A percentile compares a stretch with the other conserved stretches of the same genome.
phyloP scores from a whole-genome alignment of 2,797 vertebrate genomes.

The Vespertilio murinus region DNA sequence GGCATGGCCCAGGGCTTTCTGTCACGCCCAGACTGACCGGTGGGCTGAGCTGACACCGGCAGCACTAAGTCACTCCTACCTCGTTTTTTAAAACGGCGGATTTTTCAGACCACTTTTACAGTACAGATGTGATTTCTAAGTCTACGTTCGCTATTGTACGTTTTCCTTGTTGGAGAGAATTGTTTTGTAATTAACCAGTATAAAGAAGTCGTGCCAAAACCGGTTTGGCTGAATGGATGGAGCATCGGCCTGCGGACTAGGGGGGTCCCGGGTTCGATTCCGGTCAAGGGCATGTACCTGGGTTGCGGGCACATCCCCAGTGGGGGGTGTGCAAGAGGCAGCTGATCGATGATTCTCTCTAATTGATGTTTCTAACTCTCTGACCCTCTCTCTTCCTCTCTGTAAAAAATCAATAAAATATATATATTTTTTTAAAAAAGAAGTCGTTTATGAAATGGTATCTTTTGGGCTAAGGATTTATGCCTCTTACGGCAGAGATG shows the following conservation, averaged over 20 bases:
- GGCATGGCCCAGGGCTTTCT: rapidly evolving
- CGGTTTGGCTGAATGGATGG: too few species aligned
- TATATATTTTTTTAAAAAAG: too few species aligned
- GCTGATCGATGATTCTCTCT: too few species aligned
- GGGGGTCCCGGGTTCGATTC: too few species aligned
- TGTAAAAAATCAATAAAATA: too few species aligned
- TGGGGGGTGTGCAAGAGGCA: too few species aligned
- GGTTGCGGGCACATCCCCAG: too few species aligned
- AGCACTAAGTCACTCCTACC: neutral
- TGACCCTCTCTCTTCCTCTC: too few species aligned
- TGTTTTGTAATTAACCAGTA: neutral
- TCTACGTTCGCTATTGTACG: neutral
- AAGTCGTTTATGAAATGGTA: constrained; percentile 25
- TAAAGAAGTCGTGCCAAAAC: constrained; percentile 13
- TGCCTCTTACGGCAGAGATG: neutral
- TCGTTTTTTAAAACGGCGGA: neutral
- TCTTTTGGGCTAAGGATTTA: constrained; percentile 28
- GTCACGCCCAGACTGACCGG: neutral
- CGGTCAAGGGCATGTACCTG: too few species aligned
- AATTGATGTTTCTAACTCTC: too few species aligned
- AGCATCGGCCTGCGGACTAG: too few species aligned
- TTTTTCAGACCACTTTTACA: neutral
- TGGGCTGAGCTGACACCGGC: neutral
- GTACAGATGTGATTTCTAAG: neutral
- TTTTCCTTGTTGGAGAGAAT: neutral